Conservation (phyloP, 2,797 vertebrate genomes). For the Malurus splendens region DNA sequence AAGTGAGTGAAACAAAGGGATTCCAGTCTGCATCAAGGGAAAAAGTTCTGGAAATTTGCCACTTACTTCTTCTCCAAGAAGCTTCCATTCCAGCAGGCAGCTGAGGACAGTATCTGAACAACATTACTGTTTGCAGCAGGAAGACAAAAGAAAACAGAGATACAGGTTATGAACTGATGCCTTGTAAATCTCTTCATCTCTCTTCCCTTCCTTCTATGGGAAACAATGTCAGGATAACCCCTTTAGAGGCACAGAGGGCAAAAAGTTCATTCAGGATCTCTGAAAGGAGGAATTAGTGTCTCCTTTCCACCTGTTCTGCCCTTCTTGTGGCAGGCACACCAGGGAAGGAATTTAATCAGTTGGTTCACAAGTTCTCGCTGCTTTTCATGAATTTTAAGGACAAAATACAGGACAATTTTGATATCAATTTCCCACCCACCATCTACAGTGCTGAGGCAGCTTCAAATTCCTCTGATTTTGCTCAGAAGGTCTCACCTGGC, state of each 20-base stretch:
- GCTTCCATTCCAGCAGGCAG: conserved; percentile 96
- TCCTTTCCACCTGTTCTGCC: neutral
- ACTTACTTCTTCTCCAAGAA: conserved; percentile 95
- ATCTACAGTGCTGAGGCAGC: neutral
- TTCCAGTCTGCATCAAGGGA: neutral
- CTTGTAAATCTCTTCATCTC: neutral
- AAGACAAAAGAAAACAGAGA: conserved; percentile 8
- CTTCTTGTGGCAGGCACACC: neutral
- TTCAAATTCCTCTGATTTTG: neutral
- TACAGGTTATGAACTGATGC: neutral
- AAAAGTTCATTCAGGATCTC: neutral
- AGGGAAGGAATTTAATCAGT: neutral
- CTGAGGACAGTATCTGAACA: conserved; percentile 88
- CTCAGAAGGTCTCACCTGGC: conserved; percentile 12
- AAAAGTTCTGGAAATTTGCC: neutral
- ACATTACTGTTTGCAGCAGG: conserved; percentile 76
- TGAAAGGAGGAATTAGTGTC: neutral
- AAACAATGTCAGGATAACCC: neutral
- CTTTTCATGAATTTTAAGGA: neutral
- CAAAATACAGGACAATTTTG: neutral
- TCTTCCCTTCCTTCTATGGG: neutral
- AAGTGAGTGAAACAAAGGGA: neutral
- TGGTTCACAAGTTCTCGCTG: neutral
- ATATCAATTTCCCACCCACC: conserved; percentile 11
- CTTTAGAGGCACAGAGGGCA: neutral